Evolutionary conservation across 2,113 vertebrate species (phyloP), one percentile per base, ranked within the genome.

Genomic region (Boleophthalmus pectinirostris): DNA sequence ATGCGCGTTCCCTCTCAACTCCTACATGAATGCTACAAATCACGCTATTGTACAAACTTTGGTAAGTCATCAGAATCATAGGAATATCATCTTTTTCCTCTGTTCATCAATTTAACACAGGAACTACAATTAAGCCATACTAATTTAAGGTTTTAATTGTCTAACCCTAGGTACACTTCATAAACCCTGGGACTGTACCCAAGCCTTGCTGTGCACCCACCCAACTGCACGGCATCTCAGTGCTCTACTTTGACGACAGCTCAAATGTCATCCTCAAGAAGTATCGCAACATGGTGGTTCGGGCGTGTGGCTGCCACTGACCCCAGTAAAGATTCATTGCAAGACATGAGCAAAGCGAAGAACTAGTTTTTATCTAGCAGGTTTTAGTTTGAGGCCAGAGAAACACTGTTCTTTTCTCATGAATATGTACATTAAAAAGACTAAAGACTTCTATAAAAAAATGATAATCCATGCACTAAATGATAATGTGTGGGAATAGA

Each of bases 231-330:
- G 95, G 96, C 82, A 99, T 99, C 91, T 98, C 97, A 0, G 97
- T 99, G 68, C 96, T 99, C 78, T 99, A 99, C 82, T 99, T 99
- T 0, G 97, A 98, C 5, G 97, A 99, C 93, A 98, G 96, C 90
- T 97, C 97, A 92, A 98, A 99, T 0, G 97, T 98, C 74, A 99
- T 99, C 83, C 93, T 99, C 73, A 98, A 99, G 91, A 98, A 98
- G 77, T 99, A 99, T 91, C 94, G 96, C 66, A 98, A 99, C 91
- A 99, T 98, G 97, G 97, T 99, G 58, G 97, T 99, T 84, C 92
- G 96, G 88, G 95, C 97, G 68, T 99, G 97, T 0, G 97, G 97
- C 81, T 99, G 97, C 79, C 97, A 99, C 92, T 99, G 95, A 93
- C 61, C 1, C 43, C 6, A 15, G 51, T n/a, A 43, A 72, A 49